Base-by-base conservation (phyloP, 1,140 invertebrate species). In the Venturia canescens region DNA sequence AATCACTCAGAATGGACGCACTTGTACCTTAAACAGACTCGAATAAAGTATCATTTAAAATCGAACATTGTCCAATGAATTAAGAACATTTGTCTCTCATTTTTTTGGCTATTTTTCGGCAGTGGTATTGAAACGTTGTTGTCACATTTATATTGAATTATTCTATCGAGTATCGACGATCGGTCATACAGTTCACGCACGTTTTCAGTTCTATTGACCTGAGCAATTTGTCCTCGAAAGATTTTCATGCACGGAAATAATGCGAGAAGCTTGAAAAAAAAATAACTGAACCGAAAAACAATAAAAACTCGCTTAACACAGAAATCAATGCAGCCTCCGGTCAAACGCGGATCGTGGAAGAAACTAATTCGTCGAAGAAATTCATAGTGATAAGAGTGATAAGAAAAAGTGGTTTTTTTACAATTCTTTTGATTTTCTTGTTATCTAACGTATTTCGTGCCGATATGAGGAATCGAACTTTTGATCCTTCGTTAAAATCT, bases 11-110 rank as follows among this genome's bases (percentile, higher is more conserved):
- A 66, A 69, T 78, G 82, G 86, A 89, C 86, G 88, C 89, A 90
- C 89, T 88, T 90, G 81, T 89, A 91, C 89, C 90, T 90, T 89
- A 81, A 87, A 89, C 85, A 90, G 89, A 91, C 90, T 90, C 90
- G 84, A 60, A 82, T 29, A 23, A 27, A 44, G 13, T 44, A 66
- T 66, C 4, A 23, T 57, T 57, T 11, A 23, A 66, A 29, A 66
- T 27, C 5, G 16, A 18, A 23, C 60, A 26, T 27, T 2, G 60
- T 66, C 23, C 0, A 66, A 27, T 27, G 15, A 27, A 3, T 29
- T 66, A 6, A 44, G 13, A 44, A 3, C 38, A 44, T 44, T 44
- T 44, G n/a, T 4, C 7, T 5, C 38, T 44, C 38, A 11, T 9
- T 9, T 44, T 3, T 1, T 44, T 44, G 38, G 7, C 11, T 44